Evolutionary conservation across 2,888 invertebrate species (phyloP).

Genomic region (Caenorhabditis japonica): DNA sequence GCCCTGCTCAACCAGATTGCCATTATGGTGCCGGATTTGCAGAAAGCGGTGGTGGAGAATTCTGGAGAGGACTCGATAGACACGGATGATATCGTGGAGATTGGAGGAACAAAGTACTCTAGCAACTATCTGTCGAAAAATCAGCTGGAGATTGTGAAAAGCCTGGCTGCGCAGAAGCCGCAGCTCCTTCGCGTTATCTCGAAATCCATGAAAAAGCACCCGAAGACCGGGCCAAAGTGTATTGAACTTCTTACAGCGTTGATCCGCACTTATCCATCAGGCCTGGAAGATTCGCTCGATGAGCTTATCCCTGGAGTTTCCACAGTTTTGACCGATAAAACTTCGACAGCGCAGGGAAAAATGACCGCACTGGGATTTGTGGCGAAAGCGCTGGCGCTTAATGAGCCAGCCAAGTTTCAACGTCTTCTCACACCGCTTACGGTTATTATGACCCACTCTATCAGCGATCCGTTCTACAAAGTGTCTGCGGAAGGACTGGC

Average conservation of each 20-base stretch:
- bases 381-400: constrained; percentile 15
- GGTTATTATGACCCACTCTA: constrained; percentile 87
- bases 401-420: constrained; percentile 82
- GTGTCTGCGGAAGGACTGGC: constrained; percentile 61
- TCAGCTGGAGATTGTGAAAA: constrained; percentile 38
- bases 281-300: constrained; percentile 87
- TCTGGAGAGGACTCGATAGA: constrained; percentile 35
- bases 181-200: constrained; percentile 82
- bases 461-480: constrained; percentile 97
- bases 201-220: constrained; percentile 84
- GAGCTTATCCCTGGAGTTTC: constrained; percentile 90
- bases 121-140: constrained; percentile 26
- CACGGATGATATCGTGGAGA: constrained; percentile 30
- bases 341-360: constrained; percentile 83
- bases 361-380: constrained; percentile 95
- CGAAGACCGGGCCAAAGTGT: constrained; percentile 91
- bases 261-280: constrained; percentile 81
- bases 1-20: constrained; percentile 91
- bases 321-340: constrained; percentile 79
- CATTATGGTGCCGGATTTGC: constrained; percentile 78
- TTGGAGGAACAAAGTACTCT: constrained; percentile 34
- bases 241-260: constrained; percentile 91
- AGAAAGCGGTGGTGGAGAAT: constrained; percentile 22
- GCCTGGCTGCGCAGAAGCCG: constrained; percentile 17
- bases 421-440: constrained; percentile 79